These are phyloP conservation scores for Chaetorhynchus papuensis DNA, from an alignment of 2,113 vertebrate genomes.

Conservation along the genomic window DNA sequence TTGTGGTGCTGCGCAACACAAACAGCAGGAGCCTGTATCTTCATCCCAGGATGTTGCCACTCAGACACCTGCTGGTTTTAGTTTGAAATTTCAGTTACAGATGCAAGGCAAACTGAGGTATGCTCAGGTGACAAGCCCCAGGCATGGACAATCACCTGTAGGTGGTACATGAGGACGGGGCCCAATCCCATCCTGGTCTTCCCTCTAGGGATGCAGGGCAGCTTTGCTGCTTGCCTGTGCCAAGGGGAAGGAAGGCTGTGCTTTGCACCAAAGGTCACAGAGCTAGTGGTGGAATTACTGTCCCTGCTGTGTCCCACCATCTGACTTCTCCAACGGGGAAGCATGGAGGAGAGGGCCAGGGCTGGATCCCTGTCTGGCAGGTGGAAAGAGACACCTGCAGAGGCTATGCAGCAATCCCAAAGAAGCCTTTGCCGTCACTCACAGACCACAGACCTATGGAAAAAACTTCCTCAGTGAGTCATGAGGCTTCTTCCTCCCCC, in stretches of 20 bases:
- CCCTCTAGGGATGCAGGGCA: background rate
- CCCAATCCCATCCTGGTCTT: background rate
- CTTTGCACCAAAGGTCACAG: background rate
- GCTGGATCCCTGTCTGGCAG: background rate
- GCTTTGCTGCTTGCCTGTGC: background rate
- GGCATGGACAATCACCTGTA: background rate
- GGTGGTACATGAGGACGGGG: background rate
- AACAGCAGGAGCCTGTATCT: background rate
- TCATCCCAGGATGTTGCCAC: background rate
- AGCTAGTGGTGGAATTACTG: background rate
- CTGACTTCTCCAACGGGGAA: background rate
- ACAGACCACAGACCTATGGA: background rate
- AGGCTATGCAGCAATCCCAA: background rate
- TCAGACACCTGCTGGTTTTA: background rate
- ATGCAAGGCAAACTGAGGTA: background rate
- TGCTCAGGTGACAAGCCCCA: background rate
- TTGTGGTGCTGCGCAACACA: background rate
- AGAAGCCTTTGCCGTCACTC: background rate
- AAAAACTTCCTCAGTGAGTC: background rate
- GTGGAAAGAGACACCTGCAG: background rate
- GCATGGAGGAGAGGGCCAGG: background rate
- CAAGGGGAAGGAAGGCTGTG: background rate
- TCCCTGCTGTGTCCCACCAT: background rate
- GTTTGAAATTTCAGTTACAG: background rate
- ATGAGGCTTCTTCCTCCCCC: background rate